Evolutionary conservation across 2,113 vertebrate species (phyloP).

Genomic region (Acrocephalus kingi): DNA sequence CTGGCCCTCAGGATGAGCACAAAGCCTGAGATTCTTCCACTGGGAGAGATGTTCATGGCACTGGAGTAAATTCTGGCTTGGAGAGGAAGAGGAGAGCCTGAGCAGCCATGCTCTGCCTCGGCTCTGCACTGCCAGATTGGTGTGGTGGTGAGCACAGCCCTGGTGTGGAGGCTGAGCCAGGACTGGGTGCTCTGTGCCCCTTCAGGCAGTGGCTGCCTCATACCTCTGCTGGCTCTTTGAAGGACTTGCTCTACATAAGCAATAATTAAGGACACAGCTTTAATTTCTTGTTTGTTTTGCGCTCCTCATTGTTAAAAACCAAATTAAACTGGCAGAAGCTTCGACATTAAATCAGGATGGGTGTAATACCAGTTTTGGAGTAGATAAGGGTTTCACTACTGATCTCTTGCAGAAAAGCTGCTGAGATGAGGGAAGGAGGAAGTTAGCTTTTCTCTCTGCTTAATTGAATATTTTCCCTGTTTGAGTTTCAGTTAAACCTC

Average conservation of each 20-base stretch:
- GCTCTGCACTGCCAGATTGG: neutral
- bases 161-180: neutral
- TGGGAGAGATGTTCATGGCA: neutral
- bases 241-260: rapidly evolving
- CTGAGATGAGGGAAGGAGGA: neutral
- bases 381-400: neutral
- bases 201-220: rapidly evolving
- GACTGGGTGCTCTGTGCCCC: neutral
- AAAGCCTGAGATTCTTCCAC: neutral
- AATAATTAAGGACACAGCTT: neutral
- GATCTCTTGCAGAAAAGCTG: neutral
- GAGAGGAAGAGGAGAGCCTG: neutral
- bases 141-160: neutral
- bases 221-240: neutral
- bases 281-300: neutral
- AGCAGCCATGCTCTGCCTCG: neutral
- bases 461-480: neutral
- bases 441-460: neutral
- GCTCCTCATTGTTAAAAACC: neutral
- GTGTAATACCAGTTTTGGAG: neutral
- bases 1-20: neutral
- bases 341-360: neutral
- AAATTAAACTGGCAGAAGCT: neutral
- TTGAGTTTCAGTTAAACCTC: neutral
- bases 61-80: neutral